Evolutionary conservation across 2,888 invertebrate genomes (phyloP).

Genomic region (Hirtodrosophila duncani): DNA sequence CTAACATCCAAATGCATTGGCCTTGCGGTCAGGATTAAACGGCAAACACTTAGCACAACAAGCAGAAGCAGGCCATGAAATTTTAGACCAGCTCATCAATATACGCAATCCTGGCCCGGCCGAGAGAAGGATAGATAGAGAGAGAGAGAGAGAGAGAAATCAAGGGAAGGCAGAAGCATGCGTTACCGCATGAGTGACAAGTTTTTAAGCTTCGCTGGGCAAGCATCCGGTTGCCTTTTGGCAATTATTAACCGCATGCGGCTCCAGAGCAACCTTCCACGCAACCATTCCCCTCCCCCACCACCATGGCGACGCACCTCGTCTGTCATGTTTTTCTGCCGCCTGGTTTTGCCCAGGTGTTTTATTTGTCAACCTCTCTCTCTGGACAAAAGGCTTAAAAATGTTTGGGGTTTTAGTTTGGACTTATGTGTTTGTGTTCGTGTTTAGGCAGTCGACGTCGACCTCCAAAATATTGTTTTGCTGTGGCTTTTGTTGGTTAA

Average conservation of each 20-base stretch:
- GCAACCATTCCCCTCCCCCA: neutral
- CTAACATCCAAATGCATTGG: constrained; percentile 11
- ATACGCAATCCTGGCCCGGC: too few relatives aligned
- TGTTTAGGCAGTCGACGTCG: constrained; percentile 35
- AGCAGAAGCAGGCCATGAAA: constrained; percentile 17
- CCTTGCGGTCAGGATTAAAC: constrained; percentile 33
- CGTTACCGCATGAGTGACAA: constrained; percentile 64
- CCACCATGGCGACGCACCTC: constrained; percentile 17
- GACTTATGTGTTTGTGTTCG: constrained; percentile 18
- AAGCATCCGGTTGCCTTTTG: constrained; percentile 13
- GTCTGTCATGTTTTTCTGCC: constrained; percentile 27
- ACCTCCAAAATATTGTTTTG: too few relatives aligned
- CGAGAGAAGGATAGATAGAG: too few relatives aligned
- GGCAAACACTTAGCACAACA: constrained; percentile 39
- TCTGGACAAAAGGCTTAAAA: constrained; percentile 44
- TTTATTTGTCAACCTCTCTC: constrained; percentile 44
- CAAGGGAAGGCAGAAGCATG: too few relatives aligned
- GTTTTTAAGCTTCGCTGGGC: constrained; percentile 41
- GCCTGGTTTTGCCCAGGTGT: constrained; percentile 48
- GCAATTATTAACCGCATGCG: constrained; percentile 67
- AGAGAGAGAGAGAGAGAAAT: too few relatives aligned
- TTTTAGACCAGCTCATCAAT: constrained; percentile 6
- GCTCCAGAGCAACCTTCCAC: neutral
- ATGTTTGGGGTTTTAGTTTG: constrained; percentile 36
- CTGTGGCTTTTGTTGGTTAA: constrained; percentile 41